Evolutionary conservation across 2,888 invertebrate genomes (phyloP).

Genomic region (Camponotus fellah): DNA sequence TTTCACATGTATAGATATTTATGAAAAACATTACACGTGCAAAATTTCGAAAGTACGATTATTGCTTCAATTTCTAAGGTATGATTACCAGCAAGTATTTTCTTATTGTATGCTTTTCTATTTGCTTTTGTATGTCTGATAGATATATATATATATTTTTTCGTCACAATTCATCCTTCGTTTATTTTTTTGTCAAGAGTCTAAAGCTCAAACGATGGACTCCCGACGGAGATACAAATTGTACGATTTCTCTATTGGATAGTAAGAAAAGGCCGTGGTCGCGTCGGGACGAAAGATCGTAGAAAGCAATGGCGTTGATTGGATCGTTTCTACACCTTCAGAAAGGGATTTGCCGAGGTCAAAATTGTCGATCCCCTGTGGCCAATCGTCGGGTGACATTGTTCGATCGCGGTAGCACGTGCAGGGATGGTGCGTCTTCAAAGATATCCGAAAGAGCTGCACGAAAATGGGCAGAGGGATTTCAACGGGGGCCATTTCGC

Average conservation of each 20-base stretch:
- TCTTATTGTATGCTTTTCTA: neutral
- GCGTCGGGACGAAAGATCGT: constrained; percentile 5
- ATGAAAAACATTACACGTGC: neutral
- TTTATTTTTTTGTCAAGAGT: constrained; percentile 36
- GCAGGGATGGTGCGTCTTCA: constrained; percentile 60
- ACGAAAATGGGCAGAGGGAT: constrained; percentile 24
- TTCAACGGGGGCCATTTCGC: constrained; percentile 46
- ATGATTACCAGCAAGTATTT: neutral
- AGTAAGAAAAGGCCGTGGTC: constrained; percentile 30
- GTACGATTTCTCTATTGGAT: constrained; percentile 26
- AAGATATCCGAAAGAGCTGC: constrained; percentile 54
- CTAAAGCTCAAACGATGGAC: constrained; percentile 31
- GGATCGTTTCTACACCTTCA: constrained; percentile 54
- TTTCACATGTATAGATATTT: neutral
- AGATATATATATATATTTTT: constrained; percentile 16
- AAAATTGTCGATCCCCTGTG: constrained; percentile 62
- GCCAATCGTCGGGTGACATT: constrained; percentile 57
- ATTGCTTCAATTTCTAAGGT: neutral
- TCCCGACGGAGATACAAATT: constrained; percentile 53
- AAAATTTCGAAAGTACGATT: neutral
- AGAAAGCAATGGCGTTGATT: constrained; percentile 54
- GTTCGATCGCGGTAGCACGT: constrained; percentile 57
- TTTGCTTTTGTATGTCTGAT: neutral
- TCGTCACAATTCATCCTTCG: neutral
- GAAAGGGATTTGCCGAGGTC: constrained; percentile 56